Conservation (phyloP, 1,140 invertebrate genomes). For the Nasonia longicornis region DNA sequence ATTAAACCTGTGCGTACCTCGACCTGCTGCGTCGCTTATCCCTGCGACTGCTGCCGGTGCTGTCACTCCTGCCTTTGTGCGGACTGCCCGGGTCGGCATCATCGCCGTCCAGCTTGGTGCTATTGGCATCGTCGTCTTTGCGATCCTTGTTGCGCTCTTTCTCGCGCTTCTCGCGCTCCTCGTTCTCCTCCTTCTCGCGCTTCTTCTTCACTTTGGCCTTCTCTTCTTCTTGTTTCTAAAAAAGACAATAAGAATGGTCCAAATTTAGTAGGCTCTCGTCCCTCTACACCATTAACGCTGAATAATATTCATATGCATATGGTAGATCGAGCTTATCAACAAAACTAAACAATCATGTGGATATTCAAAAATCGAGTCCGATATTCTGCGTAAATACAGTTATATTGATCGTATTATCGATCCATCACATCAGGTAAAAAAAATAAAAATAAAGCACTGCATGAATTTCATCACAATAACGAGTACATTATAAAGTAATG, state of each 20-base stretch:
- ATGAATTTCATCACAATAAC: constrained; percentile 17
- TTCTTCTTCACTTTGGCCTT: constrained; percentile 72
- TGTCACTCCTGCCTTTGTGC: constrained; percentile 61
- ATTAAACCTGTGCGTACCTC: constrained; percentile 56
- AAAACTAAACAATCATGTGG: constrained; percentile 25
- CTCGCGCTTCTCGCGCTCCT: constrained; percentile 67
- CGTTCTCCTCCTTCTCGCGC: constrained; percentile 68
- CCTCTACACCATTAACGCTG: neutral
- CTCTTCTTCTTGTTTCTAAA: constrained; percentile 78
- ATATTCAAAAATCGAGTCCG: neutral
- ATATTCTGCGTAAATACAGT: neutral
- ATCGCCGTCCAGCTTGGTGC: constrained; percentile 64
- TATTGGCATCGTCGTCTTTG: constrained; percentile 55
- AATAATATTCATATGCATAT: neutral
- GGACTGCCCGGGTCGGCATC: constrained; percentile 67
- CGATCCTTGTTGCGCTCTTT: constrained; percentile 60
- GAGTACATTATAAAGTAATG: constrained; percentile 14
- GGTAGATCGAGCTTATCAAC: constrained; percentile 21
- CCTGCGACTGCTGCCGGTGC: constrained; percentile 61
- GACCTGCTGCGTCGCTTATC: constrained; percentile 69
- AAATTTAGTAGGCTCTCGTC: neutral
- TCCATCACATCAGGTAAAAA: constrained; percentile 8
- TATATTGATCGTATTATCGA: neutral
- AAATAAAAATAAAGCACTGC: constrained; percentile 29
- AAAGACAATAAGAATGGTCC: constrained; percentile 60